Conservation (phyloP, 2,797 vertebrate genomes). For the Clarias pachynema region DNA sequence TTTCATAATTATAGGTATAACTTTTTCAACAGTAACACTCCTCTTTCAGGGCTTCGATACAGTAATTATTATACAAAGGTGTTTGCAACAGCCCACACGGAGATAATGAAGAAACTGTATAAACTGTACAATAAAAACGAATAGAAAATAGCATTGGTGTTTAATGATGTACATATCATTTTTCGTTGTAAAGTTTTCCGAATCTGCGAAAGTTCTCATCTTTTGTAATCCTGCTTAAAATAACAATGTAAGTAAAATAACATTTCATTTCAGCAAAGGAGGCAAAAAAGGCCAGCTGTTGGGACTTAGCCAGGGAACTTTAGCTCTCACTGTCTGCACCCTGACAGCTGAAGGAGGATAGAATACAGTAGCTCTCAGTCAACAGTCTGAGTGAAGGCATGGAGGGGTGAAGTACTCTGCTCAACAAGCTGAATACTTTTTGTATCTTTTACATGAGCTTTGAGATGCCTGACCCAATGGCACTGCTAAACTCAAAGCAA, state of each 20-base stretch:
- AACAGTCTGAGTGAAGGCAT: slow-evolving; percentile 13
- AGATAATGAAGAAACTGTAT: not conserved
- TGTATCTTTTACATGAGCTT: not conserved
- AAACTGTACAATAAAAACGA: not conserved
- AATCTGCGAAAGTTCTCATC: not conserved
- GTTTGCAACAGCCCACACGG: not conserved
- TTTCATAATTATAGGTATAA: not conserved
- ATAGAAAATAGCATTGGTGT: not conserved
- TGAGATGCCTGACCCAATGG: slow-evolving; percentile 2
- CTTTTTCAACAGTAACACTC: not conserved
- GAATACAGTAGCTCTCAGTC: not conserved
- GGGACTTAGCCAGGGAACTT: not conserved
- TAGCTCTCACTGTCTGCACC: not conserved
- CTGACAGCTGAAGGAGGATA: not conserved
- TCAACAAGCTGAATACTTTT: slow-evolving; percentile 9
- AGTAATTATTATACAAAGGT: not conserved
- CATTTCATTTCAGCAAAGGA: not conserved
- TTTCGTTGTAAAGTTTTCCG: not conserved
- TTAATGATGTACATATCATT: not conserved
- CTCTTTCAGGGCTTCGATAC: not conserved
- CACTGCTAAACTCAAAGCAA: slow-evolving; percentile 9
- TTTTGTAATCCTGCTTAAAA: not conserved
- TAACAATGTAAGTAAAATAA: not conserved
- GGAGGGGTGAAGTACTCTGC: slow-evolving; percentile 4
- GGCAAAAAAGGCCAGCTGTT: not conserved